Base-by-base conservation (phyloP, 2,888 invertebrate genomes). In the Caenorhabditis sp. region DNA sequence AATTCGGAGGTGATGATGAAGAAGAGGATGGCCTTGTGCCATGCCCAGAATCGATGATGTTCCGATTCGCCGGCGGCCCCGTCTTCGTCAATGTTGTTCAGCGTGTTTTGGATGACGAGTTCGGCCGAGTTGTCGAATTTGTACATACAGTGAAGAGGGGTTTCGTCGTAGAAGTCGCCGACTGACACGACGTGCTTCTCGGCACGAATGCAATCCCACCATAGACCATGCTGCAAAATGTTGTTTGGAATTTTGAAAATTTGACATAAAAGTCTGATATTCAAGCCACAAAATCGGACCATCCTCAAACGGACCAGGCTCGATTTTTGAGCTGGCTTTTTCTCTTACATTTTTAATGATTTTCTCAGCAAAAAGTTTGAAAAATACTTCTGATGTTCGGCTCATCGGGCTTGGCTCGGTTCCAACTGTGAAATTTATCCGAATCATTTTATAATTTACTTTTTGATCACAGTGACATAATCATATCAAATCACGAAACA, bases 101-200 rank as follows among this genome's bases (percentile, higher is more conserved):
- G 69, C 5, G 84, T 83, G 69, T 87, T 86, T 63, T 86, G 83
- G 58, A 86, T 86, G 62, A 86, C 86, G 27, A 82, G 72, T 54
- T 84, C 86, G 8, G 86, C 86, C 10, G 86, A 87, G 58, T 84
- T 80, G 68, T 86, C 86, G 64, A 86, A 86, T 81, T 86, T 86
- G 77, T 86, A 86, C 84, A 84, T 84, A 74, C 86, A 86, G 62
- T 86, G 86, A 23, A 86, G 81, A 8, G 85, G 86, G 17, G 83
- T 79, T 66, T 86, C 86, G 61, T 87, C 86, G 67, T 86, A 86
- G 76, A 86, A 86, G 59, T 86, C 86, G 8, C 86, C 86, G 26
- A 86, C 86, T 24, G 86, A 83, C 6, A 85, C 84, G n/a, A 86
- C 85, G 66, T 85, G 84, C 51, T 83, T 84, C 68, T 86, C 86